Base-by-base conservation (phyloP, 1,140 invertebrate species). In the Drosophila funebris region DNA sequence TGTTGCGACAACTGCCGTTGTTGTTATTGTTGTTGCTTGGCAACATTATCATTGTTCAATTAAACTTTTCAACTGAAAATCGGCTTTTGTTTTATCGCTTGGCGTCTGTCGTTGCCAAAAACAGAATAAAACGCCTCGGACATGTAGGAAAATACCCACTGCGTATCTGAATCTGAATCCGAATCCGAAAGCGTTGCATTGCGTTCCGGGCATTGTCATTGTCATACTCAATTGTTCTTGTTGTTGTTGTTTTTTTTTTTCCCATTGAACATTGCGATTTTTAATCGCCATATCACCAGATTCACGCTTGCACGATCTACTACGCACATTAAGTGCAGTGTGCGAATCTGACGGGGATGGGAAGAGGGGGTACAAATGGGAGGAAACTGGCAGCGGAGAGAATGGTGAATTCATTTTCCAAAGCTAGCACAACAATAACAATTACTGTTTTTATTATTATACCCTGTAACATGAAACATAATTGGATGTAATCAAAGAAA, bases 1-100 rank as follows among this genome's bases (percentile, higher is more conserved):
- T 75, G 80, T 68, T 73, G 64, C 48, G 46, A 53, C 14, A 53
- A 27, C 36, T 16, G 27, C 29, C 41, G 24, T 68, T 60, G 31
- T 67, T 22, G 29, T 44, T 73, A 27, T 44, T 53, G 20, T 43
- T 72, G 39, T 33, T 67, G 61, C n/a, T n/a, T n/a, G n/a, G 44
- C 74, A 82, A 88, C 78, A 81, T 87, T 87, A 87, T 87, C 82
- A 88, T 88, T 87, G 82, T 87, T 87, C 83, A 87, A 87, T 87
- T 87, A 87, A 87, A 88, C 83, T 87, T 87, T 87, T 87, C 83
- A 87, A 76, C 83, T 83, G 83, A 87, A 85, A 87, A 87, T 82
- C 83, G 83, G 83, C 83, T 87, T 87, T 87, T 87, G 78, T 87
- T 88, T 85, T 85, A 85, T 87, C 81, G 81, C 66, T 56, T 48